Conservation (phyloP, 2,797 vertebrate species). For the Hemitrygon akajei region DNA sequence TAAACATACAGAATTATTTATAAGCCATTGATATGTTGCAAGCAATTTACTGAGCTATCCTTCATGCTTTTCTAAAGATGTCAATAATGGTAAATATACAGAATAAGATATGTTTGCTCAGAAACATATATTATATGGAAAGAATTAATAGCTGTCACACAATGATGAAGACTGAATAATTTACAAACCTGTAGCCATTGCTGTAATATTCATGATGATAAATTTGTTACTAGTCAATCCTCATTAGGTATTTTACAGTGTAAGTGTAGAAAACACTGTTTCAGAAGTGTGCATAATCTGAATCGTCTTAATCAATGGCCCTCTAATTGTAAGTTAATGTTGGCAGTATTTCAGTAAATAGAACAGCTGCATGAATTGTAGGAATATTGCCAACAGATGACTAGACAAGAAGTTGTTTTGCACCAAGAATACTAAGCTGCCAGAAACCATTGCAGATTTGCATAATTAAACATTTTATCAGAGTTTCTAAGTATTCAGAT, state of each 20-base stretch:
- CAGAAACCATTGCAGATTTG: not conserved
- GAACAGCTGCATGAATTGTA: not conserved
- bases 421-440: not conserved
- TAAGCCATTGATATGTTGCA: not conserved
- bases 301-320: constrained; percentile 23
- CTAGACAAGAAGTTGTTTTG: not conserved
- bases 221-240: not conserved
- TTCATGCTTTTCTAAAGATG: not conserved
- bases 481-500: not conserved
- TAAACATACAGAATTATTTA: not conserved
- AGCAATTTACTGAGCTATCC: not conserved
- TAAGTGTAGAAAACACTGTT: not conserved
- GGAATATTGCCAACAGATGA: not conserved
- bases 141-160: not conserved
- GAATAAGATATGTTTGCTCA: not conserved
- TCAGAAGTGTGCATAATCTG: constrained; percentile 15
- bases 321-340: constrained; percentile 17
- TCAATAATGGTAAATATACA: not conserved
- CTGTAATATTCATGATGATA: not conserved
- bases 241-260: not conserved
- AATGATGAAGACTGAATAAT: not conserved
- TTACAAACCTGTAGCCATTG: not conserved
- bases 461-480: not conserved
- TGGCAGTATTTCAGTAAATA: not conserved
- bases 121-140: not conserved